Base-by-base conservation (phyloP, 1,140 invertebrate species). In the Caenorhabditis brenneri region DNA sequence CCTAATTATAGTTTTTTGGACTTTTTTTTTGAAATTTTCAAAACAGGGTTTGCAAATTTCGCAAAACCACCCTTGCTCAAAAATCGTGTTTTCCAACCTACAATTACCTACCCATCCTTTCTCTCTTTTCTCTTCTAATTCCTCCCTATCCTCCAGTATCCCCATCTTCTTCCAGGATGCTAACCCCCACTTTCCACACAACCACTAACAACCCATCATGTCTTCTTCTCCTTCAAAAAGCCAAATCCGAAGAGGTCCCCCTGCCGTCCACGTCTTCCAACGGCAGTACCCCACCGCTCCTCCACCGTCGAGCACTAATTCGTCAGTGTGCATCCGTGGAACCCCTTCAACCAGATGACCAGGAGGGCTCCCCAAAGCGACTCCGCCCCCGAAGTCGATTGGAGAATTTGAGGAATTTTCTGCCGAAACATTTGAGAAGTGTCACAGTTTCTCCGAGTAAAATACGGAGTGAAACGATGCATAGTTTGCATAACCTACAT, bases 241-340 rank as follows among this genome's bases (percentile, higher is more conserved):
- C 65, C 22, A 74, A 74, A n/a, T 74, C 65, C 33, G 65, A 74
- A 74, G 65, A 74, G 24, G 65, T 74, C 31, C 22, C 58, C 24
- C 5, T 5, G 12, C 19, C 36, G n/a, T 74, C 65, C 7, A 74
- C 36, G 5, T 74, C 65, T 42, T 74, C 65, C n/a, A 19, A 42
- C 33, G 12, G 19, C 65, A 74, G 36, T 6, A 51, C 49, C 31
- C 15, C 36, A 42, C 36, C 65, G 3, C 36, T 36, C 10, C 19
- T 74, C n/a, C 65, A 46, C 24, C 65, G 65, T 24, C 65, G 36
- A 24, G 36, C 36, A 42, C 65, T 74, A 74, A 74, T 74, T 74
- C 65, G 65, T 74, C 65, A 74, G n/a, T 74, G 65, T 24, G 65
- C 65, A 7, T 74, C 65, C 24, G 65, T 74, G 19, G 65, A 74